Conservation (phyloP, 2,113 vertebrate genomes). For the Fregetta grallaria region DNA sequence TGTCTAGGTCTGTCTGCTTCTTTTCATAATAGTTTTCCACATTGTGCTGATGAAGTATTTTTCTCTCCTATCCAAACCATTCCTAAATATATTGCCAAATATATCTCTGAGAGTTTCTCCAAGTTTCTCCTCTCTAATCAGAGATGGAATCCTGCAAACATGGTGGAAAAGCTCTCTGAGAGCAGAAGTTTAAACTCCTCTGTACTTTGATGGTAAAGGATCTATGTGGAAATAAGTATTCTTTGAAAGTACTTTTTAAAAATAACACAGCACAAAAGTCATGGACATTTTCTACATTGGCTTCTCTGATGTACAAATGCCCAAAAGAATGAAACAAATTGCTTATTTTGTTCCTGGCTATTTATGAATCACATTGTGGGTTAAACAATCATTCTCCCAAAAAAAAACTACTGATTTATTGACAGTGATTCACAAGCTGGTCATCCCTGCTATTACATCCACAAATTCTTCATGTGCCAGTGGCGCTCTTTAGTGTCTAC, state of each 20-base stretch:
- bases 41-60: background rate
- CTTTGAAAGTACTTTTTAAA: background rate
- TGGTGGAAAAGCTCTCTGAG: background rate
- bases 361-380: background rate
- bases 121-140: background rate
- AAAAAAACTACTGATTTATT: background rate
- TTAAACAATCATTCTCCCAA: background rate
- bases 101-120: background rate
- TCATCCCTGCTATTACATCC: background rate
- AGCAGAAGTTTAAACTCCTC: background rate
- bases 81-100: background rate
- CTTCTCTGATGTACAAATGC: background rate
- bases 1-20: background rate
- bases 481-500: background rate
- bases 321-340: background rate
- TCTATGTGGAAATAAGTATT: background rate
- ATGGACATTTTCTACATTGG: background rate
- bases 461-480: background rate
- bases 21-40: background rate
- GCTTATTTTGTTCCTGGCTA: background rate
- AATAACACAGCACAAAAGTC: background rate
- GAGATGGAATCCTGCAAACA: fast-evolving
- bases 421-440: background rate
- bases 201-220: background rate
- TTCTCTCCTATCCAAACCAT: background rate